Percentiles rank a stretch among this genome's conserved stretches.
Evolutionary conservation across 2,113 vertebrate species (phyloP).

Genomic region (Lates calcarifer): DNA sequence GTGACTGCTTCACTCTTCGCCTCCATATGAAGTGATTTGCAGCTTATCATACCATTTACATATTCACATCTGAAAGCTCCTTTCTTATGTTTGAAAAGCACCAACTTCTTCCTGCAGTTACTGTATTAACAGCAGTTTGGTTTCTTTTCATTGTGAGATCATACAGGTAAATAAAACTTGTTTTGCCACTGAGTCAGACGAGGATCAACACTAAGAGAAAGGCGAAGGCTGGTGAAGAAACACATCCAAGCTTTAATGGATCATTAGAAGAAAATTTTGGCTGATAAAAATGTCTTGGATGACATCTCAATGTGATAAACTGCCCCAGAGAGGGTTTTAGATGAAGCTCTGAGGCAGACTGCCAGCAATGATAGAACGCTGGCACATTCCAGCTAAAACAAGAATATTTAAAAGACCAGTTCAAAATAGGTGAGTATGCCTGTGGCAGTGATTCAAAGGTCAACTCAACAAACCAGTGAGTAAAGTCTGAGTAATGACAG

Average conservation of each 20-base stretch:
- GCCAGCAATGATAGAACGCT: conserved; percentile 54
- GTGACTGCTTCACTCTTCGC: conserved; percentile 57
- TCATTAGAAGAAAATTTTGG: conserved; percentile 66
- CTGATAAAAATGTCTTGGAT: conserved; percentile 62
- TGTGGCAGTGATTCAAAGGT: conserved; percentile 37
- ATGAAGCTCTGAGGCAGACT: conserved; percentile 43
- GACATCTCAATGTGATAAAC: conserved; percentile 56
- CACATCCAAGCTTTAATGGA: conserved; percentile 49
- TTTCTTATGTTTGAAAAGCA: conserved; percentile 12
- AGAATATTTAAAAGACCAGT: conserved; percentile 40
- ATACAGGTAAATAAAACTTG: conserved; percentile 33
- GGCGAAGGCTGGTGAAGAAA: conserved; percentile 34
- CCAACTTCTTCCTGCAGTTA: neutral
- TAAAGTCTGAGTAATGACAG: neutral
- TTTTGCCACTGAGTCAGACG: conserved; percentile 14
- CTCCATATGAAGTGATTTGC: conserved; percentile 59
- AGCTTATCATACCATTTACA: conserved; percentile 44
- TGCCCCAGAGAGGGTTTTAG: conserved; percentile 57
- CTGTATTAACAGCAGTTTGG: neutral
- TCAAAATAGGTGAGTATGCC: conserved; percentile 30
- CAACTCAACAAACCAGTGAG: conserved; percentile 13
- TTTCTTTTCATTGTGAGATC: conserved; percentile 2
- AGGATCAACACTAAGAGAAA: conserved; percentile 25
- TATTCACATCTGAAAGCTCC: conserved; percentile 32
- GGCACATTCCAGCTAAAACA: conserved; percentile 45